These are phyloP conservation scores for Danio aesculapii DNA, from an alignment of 2,797 vertebrate genomes.

Conservation along the genomic window DNA sequence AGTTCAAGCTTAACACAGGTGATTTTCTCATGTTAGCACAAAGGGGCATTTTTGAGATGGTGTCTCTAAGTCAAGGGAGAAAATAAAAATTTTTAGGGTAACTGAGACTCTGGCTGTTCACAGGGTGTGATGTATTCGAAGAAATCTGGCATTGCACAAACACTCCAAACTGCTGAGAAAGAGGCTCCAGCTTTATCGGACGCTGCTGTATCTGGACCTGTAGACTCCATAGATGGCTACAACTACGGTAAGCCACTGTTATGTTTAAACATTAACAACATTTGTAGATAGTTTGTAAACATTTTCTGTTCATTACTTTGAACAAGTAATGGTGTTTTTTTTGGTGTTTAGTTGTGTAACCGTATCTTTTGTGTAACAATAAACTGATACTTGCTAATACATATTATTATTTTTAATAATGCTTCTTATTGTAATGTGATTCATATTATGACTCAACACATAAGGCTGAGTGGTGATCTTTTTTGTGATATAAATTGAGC, in stretches of 20 bases:
- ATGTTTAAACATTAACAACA: background rate
- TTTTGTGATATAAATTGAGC: no score
- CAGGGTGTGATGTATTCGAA: slow-evolving; percentile 52
- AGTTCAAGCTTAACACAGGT: slow-evolving; percentile 55
- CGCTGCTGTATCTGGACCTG: slow-evolving; percentile 28
- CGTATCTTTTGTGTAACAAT: background rate
- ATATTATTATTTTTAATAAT: background rate
- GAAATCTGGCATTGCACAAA: slow-evolving; percentile 1
- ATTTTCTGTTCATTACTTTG: background rate
- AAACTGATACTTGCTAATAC: background rate
- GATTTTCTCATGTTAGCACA: slow-evolving; percentile 7
- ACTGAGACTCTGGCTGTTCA: background rate
- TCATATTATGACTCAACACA: background rate
- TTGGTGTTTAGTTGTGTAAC: background rate
- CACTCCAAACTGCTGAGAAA: slow-evolving; percentile 35
- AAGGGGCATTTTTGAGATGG: background rate
- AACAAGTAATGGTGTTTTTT: background rate
- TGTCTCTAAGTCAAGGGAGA: background rate
- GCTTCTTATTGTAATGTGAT: background rate
- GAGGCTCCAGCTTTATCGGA: slow-evolving; percentile 38
- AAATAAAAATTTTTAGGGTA: background rate
- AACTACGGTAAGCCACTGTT: slow-evolving; percentile 60
- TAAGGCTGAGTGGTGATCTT: no score
- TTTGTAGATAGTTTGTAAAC: background rate
- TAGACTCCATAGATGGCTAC: slow-evolving; percentile 65